Conservation (phyloP, 2,888 invertebrate species). For the Oligia fasciuncula region DNA sequence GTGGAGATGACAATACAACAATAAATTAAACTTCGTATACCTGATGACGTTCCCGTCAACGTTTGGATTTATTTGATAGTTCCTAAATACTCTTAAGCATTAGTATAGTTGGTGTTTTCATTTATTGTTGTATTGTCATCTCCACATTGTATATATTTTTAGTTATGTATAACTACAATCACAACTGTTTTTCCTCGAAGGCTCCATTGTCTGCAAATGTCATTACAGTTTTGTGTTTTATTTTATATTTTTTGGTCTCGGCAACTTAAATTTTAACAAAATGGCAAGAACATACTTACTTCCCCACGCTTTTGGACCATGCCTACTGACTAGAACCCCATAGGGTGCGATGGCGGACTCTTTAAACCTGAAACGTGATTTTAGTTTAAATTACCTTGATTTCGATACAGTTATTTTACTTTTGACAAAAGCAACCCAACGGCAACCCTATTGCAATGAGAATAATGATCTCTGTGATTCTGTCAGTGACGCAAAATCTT, state of each 20-base stretch:
- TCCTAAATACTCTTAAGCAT: no score
- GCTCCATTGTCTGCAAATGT: not conserved
- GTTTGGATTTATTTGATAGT: no score
- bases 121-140: no score
- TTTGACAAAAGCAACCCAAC: no score
- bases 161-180: not conserved
- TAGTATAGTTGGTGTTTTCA: no score
- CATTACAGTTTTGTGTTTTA: not conserved
- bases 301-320: constrained; percentile 38
- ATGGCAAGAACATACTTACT: constrained; percentile 23
- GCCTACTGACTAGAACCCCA: constrained; percentile 42
- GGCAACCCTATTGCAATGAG: no score
- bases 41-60: no score
- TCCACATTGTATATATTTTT: no score
- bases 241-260: not conserved
- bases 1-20: no score
- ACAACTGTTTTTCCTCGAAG: not conserved
- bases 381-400: not conserved
- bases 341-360: constrained; percentile 41
- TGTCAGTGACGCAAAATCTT: not conserved
- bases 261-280: not conserved
- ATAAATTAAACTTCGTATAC: no score
- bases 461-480: not conserved
- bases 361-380: constrained; percentile 25
- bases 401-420: no score